phyloP scores from a whole-genome alignment of 2,888 invertebrate genomes.

The Protonemura montana region DNA sequence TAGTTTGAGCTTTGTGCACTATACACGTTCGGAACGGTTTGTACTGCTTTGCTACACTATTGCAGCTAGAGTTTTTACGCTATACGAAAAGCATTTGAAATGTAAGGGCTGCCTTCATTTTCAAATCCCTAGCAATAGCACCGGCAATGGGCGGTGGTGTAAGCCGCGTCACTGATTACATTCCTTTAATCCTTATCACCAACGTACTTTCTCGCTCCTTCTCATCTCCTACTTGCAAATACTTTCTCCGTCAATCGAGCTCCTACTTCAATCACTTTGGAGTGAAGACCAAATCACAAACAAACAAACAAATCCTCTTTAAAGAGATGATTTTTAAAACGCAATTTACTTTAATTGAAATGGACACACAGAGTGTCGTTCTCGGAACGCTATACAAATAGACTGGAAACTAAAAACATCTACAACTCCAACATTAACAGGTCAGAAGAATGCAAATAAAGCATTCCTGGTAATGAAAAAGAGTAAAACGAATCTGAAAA shows the following conservation, averaged over 20 bases:
- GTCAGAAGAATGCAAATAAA: neutral
- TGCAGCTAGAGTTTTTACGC: neutral
- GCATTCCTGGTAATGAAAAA: neutral
- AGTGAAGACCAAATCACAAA: neutral
- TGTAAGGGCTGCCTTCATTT: neutral
- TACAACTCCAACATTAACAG: neutral
- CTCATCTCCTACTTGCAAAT: too few species aligned
- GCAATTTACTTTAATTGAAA: neutral
- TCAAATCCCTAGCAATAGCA: neutral
- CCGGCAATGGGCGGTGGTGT: neutral
- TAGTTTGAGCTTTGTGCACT: too few species aligned
- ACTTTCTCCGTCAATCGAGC: neutral
- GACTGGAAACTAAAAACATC: neutral
- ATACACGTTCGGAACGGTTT: too few species aligned
- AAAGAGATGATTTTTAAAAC: neutral
- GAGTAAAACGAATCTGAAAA: neutral
- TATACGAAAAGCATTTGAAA: neutral
- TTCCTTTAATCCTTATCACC: neutral
- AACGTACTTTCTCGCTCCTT: neutral
- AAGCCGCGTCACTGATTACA: constrained; percentile 22
- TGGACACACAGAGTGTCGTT: neutral
- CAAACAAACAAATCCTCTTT: neutral
- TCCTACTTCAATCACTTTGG: neutral
- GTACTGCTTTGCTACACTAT: too few species aligned
- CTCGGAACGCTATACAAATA: too few species aligned